Base-by-base conservation (phyloP, 30 jellyfish, hydroid and myxozoan species). In the Mastigias papua region DNA sequence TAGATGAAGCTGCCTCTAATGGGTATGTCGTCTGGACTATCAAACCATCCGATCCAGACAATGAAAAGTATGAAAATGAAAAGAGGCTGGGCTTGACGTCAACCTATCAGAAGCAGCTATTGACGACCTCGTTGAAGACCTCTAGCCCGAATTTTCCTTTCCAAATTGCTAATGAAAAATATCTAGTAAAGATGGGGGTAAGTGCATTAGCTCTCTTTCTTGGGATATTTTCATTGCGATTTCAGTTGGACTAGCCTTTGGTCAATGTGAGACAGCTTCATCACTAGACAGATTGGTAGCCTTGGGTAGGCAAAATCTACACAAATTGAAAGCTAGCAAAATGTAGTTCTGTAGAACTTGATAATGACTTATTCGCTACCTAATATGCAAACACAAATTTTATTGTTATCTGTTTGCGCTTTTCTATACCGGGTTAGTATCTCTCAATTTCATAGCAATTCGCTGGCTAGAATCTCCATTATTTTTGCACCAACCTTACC, bases 11-110 rank as follows among this genome's bases (percentile, higher is more conserved):
- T 32, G 78, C 89, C 46, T 68, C 89, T 3, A 69, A 73, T 48
- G 90, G 90, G 6, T 57, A 86, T 31, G 90, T 74, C 2, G 83
- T 89, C 54, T 80, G 88, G 88, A 51, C 88, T 1, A 78, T 78
- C 84, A 26, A 9, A 1, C 83, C 89, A 54, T 34, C 28, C 37
- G 97, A 89, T 69, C 97, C 97, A 1, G 97, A 89, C 68, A 89
- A 89, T 75, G 97, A 89, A 25, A 85, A 71, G 66, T 67, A 89
- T 25, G 88, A 89, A 30, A 68, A 22, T 5, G 84, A 62, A 0
- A 86, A 15, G 49, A 29, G 81, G 37, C 77, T 54, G 7, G 90
- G 90, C 13, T 32, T 50, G 86, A 25, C 81, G 20, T 54, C 90
- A 5, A 26, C 65, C 27, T 50, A 46, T 25, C 81, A 73, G 22